These are phyloP conservation scores for Odobenus rosmarus DNA, from an alignment of 2,113 vertebrate species.

Conservation along the genomic window DNA sequence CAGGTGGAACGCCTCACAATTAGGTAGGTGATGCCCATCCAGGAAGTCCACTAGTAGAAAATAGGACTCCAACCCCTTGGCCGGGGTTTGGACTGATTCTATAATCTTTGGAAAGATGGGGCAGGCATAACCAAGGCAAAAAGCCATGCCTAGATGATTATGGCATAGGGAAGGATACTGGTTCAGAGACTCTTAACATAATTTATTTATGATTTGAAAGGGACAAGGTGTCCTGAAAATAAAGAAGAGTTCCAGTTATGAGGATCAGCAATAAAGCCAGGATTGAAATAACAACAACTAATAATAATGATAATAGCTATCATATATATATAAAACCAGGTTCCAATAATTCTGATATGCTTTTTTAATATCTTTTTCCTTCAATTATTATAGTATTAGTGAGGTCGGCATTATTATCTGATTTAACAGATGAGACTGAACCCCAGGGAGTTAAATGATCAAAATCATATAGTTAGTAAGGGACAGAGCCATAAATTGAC, in stretches of 20 bases:
- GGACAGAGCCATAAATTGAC: not conserved
- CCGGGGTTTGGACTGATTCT: not conserved
- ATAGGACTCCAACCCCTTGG: not conserved
- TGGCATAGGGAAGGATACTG: not conserved
- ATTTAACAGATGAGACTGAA: not conserved
- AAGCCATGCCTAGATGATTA: not conserved
- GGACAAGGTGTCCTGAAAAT: not conserved
- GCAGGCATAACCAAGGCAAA: not conserved
- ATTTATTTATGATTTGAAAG: not conserved
- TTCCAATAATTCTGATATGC: not conserved
- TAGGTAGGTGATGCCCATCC: not conserved
- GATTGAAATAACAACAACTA: not conserved
- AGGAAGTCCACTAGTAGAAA: slow-evolving; percentile 24
- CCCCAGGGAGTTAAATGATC: slow-evolving; percentile 7
- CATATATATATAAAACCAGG: not conserved
- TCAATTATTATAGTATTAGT: slow-evolving; percentile 10
- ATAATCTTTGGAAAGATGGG: not conserved
- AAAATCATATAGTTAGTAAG: slow-evolving; percentile 4
- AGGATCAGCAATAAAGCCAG: not conserved
- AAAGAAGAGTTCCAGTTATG: not conserved
- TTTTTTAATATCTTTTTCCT: slow-evolving; percentile 24
- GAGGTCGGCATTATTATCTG: not conserved
- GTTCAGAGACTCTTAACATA: not conserved
- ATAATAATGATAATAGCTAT: not conserved
- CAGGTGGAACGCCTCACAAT: not conserved